phyloP scores from a whole-genome alignment of 2,113 vertebrate species.

The Hemibagrus wyckioides region DNA sequence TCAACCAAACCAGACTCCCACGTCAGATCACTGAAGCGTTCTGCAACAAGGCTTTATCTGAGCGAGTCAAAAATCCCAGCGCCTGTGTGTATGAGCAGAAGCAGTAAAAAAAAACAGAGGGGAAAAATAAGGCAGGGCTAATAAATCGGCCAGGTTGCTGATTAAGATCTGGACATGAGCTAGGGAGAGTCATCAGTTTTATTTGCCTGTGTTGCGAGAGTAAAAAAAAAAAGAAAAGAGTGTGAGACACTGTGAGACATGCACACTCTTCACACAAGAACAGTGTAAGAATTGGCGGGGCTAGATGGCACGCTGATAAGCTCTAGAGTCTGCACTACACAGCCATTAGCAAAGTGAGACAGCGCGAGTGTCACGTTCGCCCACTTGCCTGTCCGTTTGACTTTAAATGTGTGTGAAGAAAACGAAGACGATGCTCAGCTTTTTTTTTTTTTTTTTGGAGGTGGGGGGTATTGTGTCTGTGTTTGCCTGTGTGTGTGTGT shows the following conservation, averaged over 20 bases:
- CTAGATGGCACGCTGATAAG: constrained; percentile 63
- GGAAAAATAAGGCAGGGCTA: background rate
- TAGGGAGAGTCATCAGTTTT: constrained; percentile 19
- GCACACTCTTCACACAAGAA: constrained; percentile 59
- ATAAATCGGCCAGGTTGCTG: background rate
- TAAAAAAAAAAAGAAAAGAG: background rate
- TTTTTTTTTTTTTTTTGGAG: too few species aligned
- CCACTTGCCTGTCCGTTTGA: constrained; percentile 9
- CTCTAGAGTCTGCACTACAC: constrained; percentile 59
- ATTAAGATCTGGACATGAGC: constrained; percentile 19
- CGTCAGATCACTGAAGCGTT: background rate
- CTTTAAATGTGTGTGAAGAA: constrained; percentile 14
- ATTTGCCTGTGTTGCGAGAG: constrained; percentile 5
- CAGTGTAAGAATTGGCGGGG: constrained; percentile 63
- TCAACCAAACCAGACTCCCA: constrained; percentile 17
- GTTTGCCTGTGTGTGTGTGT: background rate
- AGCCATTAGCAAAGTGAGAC: constrained; percentile 58
- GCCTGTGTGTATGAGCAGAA: background rate
- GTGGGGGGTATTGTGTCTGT: too few species aligned
- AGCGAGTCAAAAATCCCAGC: background rate
- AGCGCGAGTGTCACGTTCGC: constrained; percentile 5
- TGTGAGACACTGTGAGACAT: constrained; percentile 55
- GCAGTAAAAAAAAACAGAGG: background rate
- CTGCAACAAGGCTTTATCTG: background rate
- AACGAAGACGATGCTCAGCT: background rate